These are phyloP conservation scores for Erpornis zantholeuca DNA, from an alignment of 2,113 vertebrate species.

Conservation along the genomic window DNA sequence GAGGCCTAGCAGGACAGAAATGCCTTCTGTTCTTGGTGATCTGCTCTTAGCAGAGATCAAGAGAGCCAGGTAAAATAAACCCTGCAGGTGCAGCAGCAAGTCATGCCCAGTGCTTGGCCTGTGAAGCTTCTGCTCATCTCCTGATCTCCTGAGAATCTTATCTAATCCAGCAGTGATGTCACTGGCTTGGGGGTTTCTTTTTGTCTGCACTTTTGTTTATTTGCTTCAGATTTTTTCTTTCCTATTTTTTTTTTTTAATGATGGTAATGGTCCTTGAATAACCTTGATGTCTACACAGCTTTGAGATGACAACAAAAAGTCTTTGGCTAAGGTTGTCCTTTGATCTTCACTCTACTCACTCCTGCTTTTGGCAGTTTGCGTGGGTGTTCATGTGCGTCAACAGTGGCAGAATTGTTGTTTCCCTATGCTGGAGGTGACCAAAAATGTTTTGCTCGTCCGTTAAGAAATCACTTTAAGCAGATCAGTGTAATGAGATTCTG, in stretches of 20 bases:
- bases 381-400: background rate
- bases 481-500: slow-evolving; percentile 65
- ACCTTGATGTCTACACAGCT: background rate
- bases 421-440: slow-evolving; percentile 11
- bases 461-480: slow-evolving; percentile 57
- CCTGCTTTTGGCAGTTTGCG: background rate
- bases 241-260: background rate
- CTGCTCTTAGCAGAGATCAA: background rate
- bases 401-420: background rate
- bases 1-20: background rate
- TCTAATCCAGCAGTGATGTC: background rate
- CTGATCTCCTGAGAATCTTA: background rate
- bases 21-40: background rate
- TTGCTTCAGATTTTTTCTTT: too few relatives aligned
- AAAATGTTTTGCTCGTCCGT: background rate
- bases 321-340: background rate
- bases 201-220: background rate
- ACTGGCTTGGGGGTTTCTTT: background rate
- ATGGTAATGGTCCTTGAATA: background rate
- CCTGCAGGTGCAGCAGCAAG: background rate
- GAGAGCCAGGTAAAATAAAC: background rate
- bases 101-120: background rate
- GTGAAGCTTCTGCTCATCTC: background rate
- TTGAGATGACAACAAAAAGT: background rate
- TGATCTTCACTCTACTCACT: background rate